Evolutionary conservation across 1,140 invertebrate species (phyloP), one percentile per base, ranked within the genome.

Genomic region (Conus betulinus): DNA sequence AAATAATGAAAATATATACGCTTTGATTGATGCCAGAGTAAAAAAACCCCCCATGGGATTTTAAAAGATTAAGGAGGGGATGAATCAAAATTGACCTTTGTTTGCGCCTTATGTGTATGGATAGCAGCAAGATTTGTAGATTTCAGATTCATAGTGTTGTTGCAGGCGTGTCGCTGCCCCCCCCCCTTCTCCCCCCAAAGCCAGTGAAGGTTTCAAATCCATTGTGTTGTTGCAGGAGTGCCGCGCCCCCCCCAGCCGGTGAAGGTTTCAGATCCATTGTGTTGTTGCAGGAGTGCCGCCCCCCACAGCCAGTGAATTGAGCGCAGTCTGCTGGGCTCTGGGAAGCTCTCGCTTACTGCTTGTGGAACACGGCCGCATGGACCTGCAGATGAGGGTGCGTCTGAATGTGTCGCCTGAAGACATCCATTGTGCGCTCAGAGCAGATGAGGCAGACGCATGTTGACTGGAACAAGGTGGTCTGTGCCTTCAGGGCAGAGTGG

Each of bases 331-430:
- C 88, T 94, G 95, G 95, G n/a, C 96, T 57, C 95, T 98, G 5
- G 96, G n/a, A 27, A 96, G 96, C 71, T 96, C 96, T 89, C 96
- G 97, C 86, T 95, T 98, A 0, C 95, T 98, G 25, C 95, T 97
- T 51, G 95, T 96, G 25, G 97, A 97, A 94, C 96, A 97, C 92
- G 96, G 96, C 11, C 93, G 96, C 67, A 95, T 96, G 57, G 95
- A 97, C 94, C 95, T 97, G 87, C 95, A 97, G 91, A 97, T 98
- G 93, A 97, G 97, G 93, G 96, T 99, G 79, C 95, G 98, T 55
- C 96, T 99, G 4, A 98, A 98, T 95, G 97, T 98, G 74, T 98
- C 97, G 90, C 94, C 97, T 13, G 98, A 99, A 95, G 98, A 99
- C 94, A 97, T 99, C 55, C 97, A 97, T 95, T 99, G 97, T 95